Conservation (phyloP, 1,140 invertebrate genomes). For the Pygmarrhopalites habei region DNA sequence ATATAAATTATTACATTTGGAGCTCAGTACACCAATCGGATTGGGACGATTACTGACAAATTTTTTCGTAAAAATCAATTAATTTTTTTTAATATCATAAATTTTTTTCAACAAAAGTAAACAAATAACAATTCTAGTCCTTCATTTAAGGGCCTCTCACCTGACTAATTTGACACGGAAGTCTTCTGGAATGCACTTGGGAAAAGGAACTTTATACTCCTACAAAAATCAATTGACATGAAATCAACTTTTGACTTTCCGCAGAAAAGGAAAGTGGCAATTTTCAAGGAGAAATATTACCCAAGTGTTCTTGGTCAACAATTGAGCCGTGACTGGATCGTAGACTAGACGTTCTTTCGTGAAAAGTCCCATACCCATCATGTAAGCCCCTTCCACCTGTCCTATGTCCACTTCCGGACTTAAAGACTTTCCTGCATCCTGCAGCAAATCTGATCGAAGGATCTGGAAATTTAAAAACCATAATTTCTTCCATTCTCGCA, state of each 20-base stretch:
- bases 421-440: slow-evolving; percentile 66
- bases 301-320: slow-evolving; percentile 72
- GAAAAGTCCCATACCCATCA: slow-evolving; percentile 59
- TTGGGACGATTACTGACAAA: slow-evolving; percentile 46
- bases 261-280: too few relatives aligned
- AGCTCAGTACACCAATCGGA: slow-evolving; percentile 41
- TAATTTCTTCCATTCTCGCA: too few relatives aligned
- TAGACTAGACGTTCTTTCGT: slow-evolving; percentile 64
- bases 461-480: slow-evolving; percentile 19
- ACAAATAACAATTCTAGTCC: too few relatives aligned
- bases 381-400: slow-evolving; percentile 51
- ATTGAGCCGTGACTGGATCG: slow-evolving; percentile 56
- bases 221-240: slow-evolving; percentile 11
- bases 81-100: too few relatives aligned
- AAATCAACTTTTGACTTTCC: not conserved
- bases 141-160: too few relatives aligned
- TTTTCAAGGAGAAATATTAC: slow-evolving; percentile 41
- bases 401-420: slow-evolving; percentile 55
- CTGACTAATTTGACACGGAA: slow-evolving; percentile 46
- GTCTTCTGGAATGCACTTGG: slow-evolving; percentile 48
- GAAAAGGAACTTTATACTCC: slow-evolving; percentile 46
- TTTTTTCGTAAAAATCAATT: too few relatives aligned
- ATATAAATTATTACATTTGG: slow-evolving; percentile 30
- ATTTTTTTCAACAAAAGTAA: too few relatives aligned
- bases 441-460: not conserved